Base-by-base conservation (phyloP, 1,140 invertebrate genomes). In the Liolophura sinensis region DNA sequence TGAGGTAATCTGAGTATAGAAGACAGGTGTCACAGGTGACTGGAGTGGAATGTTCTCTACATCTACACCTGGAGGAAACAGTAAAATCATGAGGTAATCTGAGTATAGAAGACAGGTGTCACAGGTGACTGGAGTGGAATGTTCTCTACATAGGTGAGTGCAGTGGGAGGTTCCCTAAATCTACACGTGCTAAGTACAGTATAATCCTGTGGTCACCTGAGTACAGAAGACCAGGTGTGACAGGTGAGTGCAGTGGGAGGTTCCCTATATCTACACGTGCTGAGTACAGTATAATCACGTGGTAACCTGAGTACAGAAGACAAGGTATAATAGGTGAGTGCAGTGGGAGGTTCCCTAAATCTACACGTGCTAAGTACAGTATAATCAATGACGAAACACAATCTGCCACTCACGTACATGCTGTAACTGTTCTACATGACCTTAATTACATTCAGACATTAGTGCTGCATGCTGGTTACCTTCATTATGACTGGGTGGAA, bases 401-500 rank as follows among this genome's bases (percentile, higher is more conserved):
- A n/a, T n/a, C n/a, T n/a, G n/a, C n/a, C n/a, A n/a, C n/a, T n/a
- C n/a, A n/a, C n/a, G n/a, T n/a, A n/a, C n/a, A n/a, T n/a, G n/a
- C n/a, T n/a, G n/a, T n/a, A n/a, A n/a, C n/a, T n/a, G n/a, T n/a
- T n/a, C n/a, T n/a, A n/a, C n/a, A n/a, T n/a, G 9, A 40, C 31
- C 31, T 40, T 40, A 3, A 40, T 40, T 40, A 40, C 31, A 5
- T 40, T 40, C 31, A 40, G 9, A 40, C 3, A 40, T 40, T 62
- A 46, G 54, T 16, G 15, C 52, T 62, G 5, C 7, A 61, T 52
- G 18, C 22, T 59, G 47, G 24, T 63, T 65, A 82, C 80, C 80
- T 77, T 80, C 79, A 77, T 80, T 81, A 68, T 83, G 82, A 70
- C 77, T 77, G 12, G 76, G 70, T 5, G 82, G 81, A 18, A 77